Conservation (phyloP, 1,140 invertebrate genomes). For the Drosophila funebris region DNA sequence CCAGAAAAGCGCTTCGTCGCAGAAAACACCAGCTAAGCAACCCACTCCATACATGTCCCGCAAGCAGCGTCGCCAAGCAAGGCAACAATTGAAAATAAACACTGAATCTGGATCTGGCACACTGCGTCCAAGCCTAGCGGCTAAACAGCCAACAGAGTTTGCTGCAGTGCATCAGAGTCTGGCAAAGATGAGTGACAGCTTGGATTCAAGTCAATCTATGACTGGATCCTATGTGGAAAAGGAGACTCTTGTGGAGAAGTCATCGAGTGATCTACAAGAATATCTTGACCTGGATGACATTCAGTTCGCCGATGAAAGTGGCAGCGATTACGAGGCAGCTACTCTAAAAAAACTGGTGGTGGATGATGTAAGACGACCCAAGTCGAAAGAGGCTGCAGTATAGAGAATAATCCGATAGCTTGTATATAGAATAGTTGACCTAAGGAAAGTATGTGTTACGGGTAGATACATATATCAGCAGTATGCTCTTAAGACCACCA, state of each 20-base stretch:
- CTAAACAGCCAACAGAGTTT: slow-evolving; percentile 23
- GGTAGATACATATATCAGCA: slow-evolving; percentile 48
- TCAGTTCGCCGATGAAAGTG: slow-evolving; percentile 85
- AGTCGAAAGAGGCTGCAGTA: slow-evolving; percentile 58
- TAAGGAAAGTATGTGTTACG: slow-evolving; percentile 42
- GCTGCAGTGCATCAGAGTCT: slow-evolving; percentile 52
- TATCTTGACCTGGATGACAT: slow-evolving; percentile 84
- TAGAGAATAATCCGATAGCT: neutral
- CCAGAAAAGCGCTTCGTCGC: slow-evolving; percentile 16
- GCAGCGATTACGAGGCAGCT: slow-evolving; percentile 70
- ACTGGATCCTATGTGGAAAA: slow-evolving; percentile 83
- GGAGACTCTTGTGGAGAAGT: slow-evolving; percentile 84
- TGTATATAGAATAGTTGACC: slow-evolving; percentile 53
- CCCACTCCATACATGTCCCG: slow-evolving; percentile 73
- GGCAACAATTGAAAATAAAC: slow-evolving; percentile 59
- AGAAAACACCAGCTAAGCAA: slow-evolving; percentile 46
- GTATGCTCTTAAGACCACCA: slow-evolving; percentile 32
- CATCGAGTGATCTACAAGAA: slow-evolving; percentile 74
- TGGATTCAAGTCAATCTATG: slow-evolving; percentile 67
- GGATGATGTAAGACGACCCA: slow-evolving; percentile 24
- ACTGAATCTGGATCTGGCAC: slow-evolving; percentile 16
- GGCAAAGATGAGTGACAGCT: slow-evolving; percentile 31
- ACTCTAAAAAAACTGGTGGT: slow-evolving; percentile 46
- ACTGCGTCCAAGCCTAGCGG: neutral
- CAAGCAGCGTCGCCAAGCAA: slow-evolving; percentile 66